Evolutionary conservation across 2,888 invertebrate species (phyloP).

Genomic region (Spicauda simplicius): DNA sequence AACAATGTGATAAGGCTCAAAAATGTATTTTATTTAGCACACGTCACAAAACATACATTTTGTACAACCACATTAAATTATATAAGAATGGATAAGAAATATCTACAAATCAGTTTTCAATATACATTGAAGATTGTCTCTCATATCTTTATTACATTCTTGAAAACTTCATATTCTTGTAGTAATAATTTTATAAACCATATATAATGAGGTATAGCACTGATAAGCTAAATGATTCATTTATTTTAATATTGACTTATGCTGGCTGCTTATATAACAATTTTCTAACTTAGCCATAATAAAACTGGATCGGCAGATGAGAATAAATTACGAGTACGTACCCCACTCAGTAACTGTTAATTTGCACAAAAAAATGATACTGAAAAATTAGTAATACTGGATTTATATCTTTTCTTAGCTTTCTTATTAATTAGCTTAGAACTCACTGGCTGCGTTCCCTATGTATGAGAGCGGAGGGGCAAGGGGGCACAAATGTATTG

Average conservation of each 20-base stretch:
- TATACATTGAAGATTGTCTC: neutral
- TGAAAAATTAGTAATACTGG: neutral
- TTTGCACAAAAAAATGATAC: neutral
- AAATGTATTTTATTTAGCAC: slow-evolving; percentile 65
- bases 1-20: slow-evolving; percentile 52
- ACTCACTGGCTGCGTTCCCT: too few relatives aligned
- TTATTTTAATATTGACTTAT: too few relatives aligned
- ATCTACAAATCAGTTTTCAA: neutral
- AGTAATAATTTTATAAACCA: neutral
- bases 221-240: neutral
- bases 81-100: neutral
- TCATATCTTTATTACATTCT: neutral
- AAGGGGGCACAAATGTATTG: too few relatives aligned
- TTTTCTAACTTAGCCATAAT: too few relatives aligned
- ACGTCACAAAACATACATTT: slow-evolving; percentile 76
- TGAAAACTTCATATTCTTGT: neutral
- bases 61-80: slow-evolving; percentile 67
- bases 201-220: neutral
- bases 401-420: neutral
- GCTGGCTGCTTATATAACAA: too few relatives aligned
- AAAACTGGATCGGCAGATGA: neutral
- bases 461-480: too few relatives aligned
- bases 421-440: neutral
- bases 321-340: too few relatives aligned
- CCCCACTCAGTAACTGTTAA: too few relatives aligned